These are phyloP conservation scores for Phyllopteryx taeniolatus DNA, from an alignment of 2,113 vertebrate species.

Conservation along the genomic window DNA sequence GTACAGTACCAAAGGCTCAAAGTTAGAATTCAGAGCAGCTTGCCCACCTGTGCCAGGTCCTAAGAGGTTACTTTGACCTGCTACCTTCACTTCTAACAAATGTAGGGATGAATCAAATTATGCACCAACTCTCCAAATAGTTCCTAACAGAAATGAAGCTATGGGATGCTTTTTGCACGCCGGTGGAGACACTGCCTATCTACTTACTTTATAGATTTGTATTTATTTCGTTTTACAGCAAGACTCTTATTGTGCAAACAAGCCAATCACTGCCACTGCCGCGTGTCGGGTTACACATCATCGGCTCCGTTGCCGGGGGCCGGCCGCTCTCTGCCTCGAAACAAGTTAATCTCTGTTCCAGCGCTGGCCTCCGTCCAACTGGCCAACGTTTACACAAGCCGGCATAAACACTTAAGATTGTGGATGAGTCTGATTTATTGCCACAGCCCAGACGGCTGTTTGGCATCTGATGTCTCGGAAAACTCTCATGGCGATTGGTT, in stretches of 20 bases:
- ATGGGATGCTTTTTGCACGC: not conserved
- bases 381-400: conserved; percentile 43
- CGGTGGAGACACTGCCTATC: not conserved
- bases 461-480: conserved; percentile 29
- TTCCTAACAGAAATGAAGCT: not conserved
- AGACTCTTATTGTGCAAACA: not conserved
- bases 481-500: conserved; percentile 22
- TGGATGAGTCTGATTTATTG: conserved; percentile 44
- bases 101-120: no score
- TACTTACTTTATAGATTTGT: conserved; percentile 6
- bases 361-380: conserved; percentile 19
- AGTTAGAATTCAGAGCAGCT: no score
- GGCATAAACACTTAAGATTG: conserved; percentile 50
- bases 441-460: conserved; percentile 32
- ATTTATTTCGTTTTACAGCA: not conserved
- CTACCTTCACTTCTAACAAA: no score
- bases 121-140: no score
- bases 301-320: conserved; percentile 1
- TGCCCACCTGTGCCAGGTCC: no score
- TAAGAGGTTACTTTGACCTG: no score
- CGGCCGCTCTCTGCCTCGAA: conserved; percentile 15
- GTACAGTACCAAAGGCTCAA: no score
- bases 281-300: conserved; percentile 5
- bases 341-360: conserved; percentile 25
- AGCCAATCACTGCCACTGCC: not conserved